Conservation (phyloP, 2,113 vertebrate species). For the Scophthalmus maximus region DNA sequence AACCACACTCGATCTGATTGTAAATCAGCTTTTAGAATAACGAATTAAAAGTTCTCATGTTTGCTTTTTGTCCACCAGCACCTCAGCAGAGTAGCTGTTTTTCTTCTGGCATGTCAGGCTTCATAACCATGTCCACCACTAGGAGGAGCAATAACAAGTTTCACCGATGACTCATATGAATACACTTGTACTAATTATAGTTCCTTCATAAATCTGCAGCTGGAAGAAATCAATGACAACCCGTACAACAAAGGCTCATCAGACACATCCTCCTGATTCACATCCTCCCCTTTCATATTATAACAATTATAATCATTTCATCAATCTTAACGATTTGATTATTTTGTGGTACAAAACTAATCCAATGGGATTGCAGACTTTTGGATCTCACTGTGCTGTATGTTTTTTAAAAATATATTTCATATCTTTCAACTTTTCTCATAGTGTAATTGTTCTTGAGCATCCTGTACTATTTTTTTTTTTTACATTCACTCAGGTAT, state of each 20-base stretch:
- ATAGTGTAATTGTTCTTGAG: no score
- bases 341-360: no score
- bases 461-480: neutral
- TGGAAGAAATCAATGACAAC: neutral
- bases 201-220: constrained; percentile 14
- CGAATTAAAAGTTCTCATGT: no score
- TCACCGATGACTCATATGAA: constrained; percentile 3
- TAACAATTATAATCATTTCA: neutral
- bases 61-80: neutral
- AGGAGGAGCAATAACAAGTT: constrained; percentile 35
- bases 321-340: no score
- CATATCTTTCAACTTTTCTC: no score
- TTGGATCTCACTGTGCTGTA: neutral
- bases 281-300: neutral
- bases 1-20: neutral
- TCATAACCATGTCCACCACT: constrained; percentile 16
- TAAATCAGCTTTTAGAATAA: neutral
- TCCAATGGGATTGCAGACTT: neutral
- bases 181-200: constrained; percentile 29
- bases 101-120: neutral
- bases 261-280: neutral
- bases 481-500: neutral
- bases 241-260: neutral
- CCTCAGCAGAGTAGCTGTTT: neutral
- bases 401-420: no score